Evolutionary conservation across 1,140 invertebrate genomes (phyloP).

Genomic region (Rhagoletis zephyria): DNA sequence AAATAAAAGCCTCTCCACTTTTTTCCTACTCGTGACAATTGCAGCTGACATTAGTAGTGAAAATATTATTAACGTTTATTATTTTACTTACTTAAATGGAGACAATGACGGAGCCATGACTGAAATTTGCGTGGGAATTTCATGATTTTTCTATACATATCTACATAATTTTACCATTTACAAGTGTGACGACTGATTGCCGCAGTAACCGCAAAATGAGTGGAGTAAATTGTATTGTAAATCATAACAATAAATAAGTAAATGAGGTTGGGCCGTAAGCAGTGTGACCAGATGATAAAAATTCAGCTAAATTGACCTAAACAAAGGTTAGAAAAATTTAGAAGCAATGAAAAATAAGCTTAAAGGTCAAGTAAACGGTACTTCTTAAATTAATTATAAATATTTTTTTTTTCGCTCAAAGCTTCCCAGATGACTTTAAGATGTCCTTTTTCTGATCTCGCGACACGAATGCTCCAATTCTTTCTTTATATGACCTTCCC

Average conservation of each 20-base stretch:
- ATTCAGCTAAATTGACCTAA: no score
- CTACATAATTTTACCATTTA: background rate
- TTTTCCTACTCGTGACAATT: conserved; percentile 4
- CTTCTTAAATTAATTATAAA: no score
- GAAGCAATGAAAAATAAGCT: no score
- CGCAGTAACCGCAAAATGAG: background rate
- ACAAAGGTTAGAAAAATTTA: no score
- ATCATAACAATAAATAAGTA: conserved; percentile 26
- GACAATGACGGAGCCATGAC: background rate
- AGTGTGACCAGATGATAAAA: background rate
- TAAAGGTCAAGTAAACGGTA: no score
- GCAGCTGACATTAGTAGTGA: background rate
- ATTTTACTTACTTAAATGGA: background rate
- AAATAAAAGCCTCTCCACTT: no score
- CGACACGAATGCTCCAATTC: no score
- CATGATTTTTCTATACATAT: background rate
- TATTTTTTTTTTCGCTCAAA: no score
- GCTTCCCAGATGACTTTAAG: no score
- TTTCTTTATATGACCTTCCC: no score
- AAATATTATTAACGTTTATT: conserved; percentile 15
- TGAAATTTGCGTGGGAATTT: conserved; percentile 20
- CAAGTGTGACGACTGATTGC: background rate
- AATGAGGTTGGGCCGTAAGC: background rate
- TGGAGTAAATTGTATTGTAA: conserved; percentile 12
- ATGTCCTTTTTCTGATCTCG: no score